A percentile compares a stretch with the other conserved stretches of the same genome.
Evolutionary conservation across 2,888 invertebrate species (phyloP).

Genomic region (Pilophorus perplexus): DNA sequence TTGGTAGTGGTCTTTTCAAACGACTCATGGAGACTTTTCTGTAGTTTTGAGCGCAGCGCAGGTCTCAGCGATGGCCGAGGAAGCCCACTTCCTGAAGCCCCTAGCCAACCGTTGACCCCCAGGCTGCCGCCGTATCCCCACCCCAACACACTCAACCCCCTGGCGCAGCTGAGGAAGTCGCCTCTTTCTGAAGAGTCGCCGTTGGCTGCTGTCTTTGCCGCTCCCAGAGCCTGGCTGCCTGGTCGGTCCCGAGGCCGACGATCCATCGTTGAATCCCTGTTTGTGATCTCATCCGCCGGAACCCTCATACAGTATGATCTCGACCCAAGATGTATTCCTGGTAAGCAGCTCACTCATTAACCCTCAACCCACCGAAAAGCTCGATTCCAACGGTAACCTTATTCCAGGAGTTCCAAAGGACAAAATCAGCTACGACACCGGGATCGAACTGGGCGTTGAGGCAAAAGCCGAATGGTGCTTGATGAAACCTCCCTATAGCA

Average conservation of each 20-base stretch:
- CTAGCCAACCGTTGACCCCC: constrained; percentile 38
- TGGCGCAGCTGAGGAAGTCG: constrained; percentile 63
- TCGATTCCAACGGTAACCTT: neutral
- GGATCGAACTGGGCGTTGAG: constrained; percentile 80
- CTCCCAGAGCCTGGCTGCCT: constrained; percentile 69
- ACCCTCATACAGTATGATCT: constrained; percentile 83
- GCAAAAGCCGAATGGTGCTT: constrained; percentile 89
- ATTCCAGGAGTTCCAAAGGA: constrained; percentile 77
- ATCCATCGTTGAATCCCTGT: constrained; percentile 72
- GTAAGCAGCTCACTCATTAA: constrained; percentile 51
- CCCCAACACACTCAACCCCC: constrained; percentile 54
- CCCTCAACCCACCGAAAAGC: neutral
- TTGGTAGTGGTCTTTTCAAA: neutral
- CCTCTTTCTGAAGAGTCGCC: constrained; percentile 41
- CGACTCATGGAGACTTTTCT: neutral
- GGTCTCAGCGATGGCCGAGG: constrained; percentile 75
- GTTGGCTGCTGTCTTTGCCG: constrained; percentile 60
- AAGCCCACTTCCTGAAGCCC: constrained; percentile 58
- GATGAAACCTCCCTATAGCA: constrained; percentile 60
- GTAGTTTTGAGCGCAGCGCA: constrained; percentile 90
- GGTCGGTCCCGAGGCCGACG: constrained; percentile 48
- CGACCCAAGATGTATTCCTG: constrained; percentile 67
- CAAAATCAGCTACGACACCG: constrained; percentile 80
- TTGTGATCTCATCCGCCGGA: constrained; percentile 85
- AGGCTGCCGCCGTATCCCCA: constrained; percentile 44